Base-by-base conservation (phyloP, 2,113 vertebrate species). In the Okapia johnstoni region DNA sequence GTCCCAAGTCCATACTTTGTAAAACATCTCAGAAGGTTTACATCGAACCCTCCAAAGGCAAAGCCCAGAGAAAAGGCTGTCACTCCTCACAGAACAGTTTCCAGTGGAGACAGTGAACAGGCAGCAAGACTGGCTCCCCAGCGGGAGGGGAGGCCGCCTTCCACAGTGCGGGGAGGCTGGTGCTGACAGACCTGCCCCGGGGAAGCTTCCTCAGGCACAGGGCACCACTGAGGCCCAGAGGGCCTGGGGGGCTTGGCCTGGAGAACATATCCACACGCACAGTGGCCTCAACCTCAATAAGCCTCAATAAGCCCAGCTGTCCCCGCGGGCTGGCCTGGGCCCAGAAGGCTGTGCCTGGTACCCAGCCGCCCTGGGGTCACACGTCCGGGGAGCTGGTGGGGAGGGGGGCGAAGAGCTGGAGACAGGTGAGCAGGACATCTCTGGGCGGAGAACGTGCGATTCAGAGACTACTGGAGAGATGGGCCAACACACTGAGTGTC, bases 181-280 rank as follows among this genome's bases (percentile, higher is more conserved):
- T n/a, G 87, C 79, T 2, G 43, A 17, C 21, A 2, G 19, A 3
- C 3, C 40, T 46, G 43, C 23, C 10, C n/a, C 9, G 5, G 77
- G 11, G 70, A 85, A 60, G 86, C 85, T 73, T 83, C 91, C 57
- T 96, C 93, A 57, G 95, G 97, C 93, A 96, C 90, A 85, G 83
- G 92, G 93, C 97, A 85, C 97, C 17, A 91, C 94, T 15, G 97
- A 97, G 58, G 96, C 94, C 93, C 94, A 94, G 94, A 97, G 97
- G 94, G 97, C 94, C 97, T 93, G 28, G 66, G 0, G 0, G 57
- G 46, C n/a, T n/a, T 1, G 1, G 33, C 36, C 81, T 12, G 40
- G 40, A n/a, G 10, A 12, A 33, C 4, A 5, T 77, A 13, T 95
- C 11, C 50, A 76, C 28, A 93, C 70, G 91, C 40, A 77, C 7